Conservation (phyloP, 2,113 vertebrate genomes). For the Apus apus region DNA sequence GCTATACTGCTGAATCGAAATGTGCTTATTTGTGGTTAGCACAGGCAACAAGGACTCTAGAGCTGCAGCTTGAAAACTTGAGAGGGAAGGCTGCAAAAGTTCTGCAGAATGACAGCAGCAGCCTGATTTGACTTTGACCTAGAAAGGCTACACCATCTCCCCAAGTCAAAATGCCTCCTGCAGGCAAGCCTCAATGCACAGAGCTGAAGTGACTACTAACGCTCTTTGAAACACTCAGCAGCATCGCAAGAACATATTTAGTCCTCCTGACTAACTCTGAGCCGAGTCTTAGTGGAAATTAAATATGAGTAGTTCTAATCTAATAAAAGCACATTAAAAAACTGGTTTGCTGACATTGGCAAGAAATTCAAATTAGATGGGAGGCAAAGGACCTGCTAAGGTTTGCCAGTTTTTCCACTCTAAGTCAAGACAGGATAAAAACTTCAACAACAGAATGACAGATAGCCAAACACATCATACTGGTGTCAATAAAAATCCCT, state of each 20-base stretch:
- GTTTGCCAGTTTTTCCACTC: background rate
- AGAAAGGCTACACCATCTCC: background rate
- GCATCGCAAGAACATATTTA: background rate
- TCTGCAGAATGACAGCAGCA: background rate
- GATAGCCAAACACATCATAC: background rate
- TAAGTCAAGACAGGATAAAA: background rate
- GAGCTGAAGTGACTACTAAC: background rate
- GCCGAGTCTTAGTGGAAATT: background rate
- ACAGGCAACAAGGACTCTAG: conserved; percentile 1
- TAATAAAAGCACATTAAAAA: background rate
- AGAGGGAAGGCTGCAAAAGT: background rate
- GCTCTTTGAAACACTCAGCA: background rate
- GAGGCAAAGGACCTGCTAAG: background rate
- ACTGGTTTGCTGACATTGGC: background rate
- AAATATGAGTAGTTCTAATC: background rate
- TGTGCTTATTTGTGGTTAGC: background rate
- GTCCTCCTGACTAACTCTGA: background rate
- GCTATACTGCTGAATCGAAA: background rate
- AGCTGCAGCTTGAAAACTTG: background rate
- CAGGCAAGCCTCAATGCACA: background rate
- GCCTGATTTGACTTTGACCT: background rate
- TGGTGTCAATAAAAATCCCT: background rate
- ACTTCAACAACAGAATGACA: background rate
- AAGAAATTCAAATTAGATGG: background rate
- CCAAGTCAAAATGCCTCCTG: background rate